A percentile compares a stretch with the other conserved stretches of the same genome.
These are phyloP conservation scores for Epistrophe grossulariae DNA, from an alignment of 2,888 invertebrate genomes.

Conservation along the genomic window DNA sequence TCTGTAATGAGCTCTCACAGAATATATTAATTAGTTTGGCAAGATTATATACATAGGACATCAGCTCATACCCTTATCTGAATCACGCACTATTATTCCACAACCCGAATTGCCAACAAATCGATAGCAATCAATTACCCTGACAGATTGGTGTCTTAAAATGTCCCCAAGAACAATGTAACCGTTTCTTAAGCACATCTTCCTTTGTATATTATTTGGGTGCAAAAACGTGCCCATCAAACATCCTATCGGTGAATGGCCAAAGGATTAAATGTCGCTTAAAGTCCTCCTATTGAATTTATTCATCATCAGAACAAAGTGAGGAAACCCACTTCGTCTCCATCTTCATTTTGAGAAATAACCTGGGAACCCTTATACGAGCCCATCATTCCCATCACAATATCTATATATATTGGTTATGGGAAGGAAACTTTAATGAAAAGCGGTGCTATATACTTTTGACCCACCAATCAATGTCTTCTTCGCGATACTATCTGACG, in stretches of 20 bases:
- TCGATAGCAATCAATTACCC: slow-evolving; percentile 73
- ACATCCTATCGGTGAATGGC: slow-evolving; percentile 75
- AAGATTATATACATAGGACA: slow-evolving; percentile 52
- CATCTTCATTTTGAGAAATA: slow-evolving; percentile 34
- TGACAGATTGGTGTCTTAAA: slow-evolving; percentile 76
- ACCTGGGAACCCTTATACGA: slow-evolving; percentile 57
- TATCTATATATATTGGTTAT: slow-evolving; percentile 25
- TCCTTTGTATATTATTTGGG: slow-evolving; percentile 43
- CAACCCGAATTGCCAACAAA: slow-evolving; percentile 49
- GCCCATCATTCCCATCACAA: background rate
- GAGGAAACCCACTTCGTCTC: background rate
- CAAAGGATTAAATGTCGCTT: slow-evolving; percentile 75
- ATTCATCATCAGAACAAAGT: slow-evolving; percentile 52
- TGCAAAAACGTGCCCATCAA: slow-evolving; percentile 70
- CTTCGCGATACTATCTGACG: slow-evolving; percentile 37
- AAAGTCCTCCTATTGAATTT: slow-evolving; percentile 67
- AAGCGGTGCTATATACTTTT: slow-evolving; percentile 25
- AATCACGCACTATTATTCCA: slow-evolving; percentile 58
- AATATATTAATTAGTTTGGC: slow-evolving; percentile 69
- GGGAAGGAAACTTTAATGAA: slow-evolving; percentile 37
- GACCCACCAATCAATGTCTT: slow-evolving; percentile 66
- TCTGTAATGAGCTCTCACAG: slow-evolving; percentile 56
- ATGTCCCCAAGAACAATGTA: slow-evolving; percentile 70
- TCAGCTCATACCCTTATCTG: slow-evolving; percentile 5
- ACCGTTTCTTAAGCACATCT: slow-evolving; percentile 57